phyloP scores from a whole-genome alignment of 2,113 vertebrate genomes.

The Mystacornis crossleyi region DNA sequence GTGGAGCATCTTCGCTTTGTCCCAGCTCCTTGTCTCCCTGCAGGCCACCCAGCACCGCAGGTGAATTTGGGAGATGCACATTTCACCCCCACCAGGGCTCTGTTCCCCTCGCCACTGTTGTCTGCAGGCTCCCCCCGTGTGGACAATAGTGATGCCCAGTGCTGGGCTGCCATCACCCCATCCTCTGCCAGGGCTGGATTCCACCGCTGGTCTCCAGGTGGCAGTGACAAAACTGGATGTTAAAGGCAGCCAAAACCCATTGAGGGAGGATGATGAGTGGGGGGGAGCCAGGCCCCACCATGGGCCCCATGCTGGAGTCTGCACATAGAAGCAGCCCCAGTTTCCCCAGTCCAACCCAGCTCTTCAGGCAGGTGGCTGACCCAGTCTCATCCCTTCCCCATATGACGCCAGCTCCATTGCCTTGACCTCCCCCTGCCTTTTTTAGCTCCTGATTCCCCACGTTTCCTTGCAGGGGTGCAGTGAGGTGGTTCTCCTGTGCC shows the following conservation, averaged over 20 bases:
- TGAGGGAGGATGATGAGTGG: background rate
- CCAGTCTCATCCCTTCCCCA: background rate
- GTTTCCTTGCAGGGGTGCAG: background rate
- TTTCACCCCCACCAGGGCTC: background rate
- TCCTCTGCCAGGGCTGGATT: background rate
- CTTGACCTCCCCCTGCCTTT: background rate
- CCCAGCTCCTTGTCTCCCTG: background rate
- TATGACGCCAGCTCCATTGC: fast-evolving
- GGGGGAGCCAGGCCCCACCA: fast-evolving
- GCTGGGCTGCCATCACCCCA: background rate
- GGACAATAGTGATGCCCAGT: fast-evolving
- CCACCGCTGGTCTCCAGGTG: fast-evolving
- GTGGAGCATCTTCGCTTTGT: background rate
- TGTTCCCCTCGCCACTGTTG: background rate
- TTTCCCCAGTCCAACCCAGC: background rate
- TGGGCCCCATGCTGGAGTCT: background rate
- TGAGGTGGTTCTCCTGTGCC: background rate
- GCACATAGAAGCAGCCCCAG: background rate
- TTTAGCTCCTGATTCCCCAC: background rate
- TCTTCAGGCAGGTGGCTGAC: background rate
- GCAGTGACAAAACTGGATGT: background rate
- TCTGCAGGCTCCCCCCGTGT: background rate
- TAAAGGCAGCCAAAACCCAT: background rate
- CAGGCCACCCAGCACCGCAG: fast-evolving
- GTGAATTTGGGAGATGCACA: background rate